These are phyloP conservation scores for Ptilodon capucinus DNA, from an alignment of 2,888 invertebrate species.

Conservation along the genomic window DNA sequence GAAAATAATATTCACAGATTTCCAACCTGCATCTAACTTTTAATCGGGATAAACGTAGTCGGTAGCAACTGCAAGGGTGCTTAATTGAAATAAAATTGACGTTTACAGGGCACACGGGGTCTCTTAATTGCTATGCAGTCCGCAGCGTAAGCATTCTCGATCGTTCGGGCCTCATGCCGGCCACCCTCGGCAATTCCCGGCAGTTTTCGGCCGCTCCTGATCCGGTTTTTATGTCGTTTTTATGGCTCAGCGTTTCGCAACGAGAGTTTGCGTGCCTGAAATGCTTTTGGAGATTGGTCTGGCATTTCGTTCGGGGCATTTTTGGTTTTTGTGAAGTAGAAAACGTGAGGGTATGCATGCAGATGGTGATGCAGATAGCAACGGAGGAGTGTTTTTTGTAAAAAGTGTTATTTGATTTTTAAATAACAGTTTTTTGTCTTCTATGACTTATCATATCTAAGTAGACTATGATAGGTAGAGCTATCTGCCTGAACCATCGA, in stretches of 20 bases:
- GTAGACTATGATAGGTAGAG: no score
- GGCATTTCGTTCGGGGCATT: conserved; percentile 27
- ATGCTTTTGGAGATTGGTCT: conserved; percentile 34
- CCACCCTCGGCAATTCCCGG: conserved; percentile 21
- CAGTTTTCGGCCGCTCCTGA: conserved; percentile 9
- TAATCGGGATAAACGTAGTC: conserved; percentile 36
- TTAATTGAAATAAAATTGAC: conserved; percentile 64
- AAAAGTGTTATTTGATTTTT: neutral
- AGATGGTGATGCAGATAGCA: conserved; percentile 6
- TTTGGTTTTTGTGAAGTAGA: conserved; percentile 34
- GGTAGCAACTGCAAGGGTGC: conserved; percentile 45
- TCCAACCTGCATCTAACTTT: conserved; percentile 19
- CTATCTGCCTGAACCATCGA: no score
- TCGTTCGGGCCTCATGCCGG: conserved; percentile 26
- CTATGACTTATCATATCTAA: no score
- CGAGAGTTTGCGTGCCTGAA: conserved; percentile 33
- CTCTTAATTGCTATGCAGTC: conserved; percentile 53
- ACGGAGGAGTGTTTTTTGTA: conserved; percentile 4
- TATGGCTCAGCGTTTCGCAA: conserved; percentile 33
- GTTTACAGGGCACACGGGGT: conserved; percentile 43
- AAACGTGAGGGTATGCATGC: conserved; percentile 25
- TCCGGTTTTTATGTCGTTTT: conserved; percentile 41
- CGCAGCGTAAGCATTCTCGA: conserved; percentile 45
- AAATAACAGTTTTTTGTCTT: neutral
- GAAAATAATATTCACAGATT: neutral